phyloP scores from a whole-genome alignment of 2,797 vertebrate species.

The Rhincodon typus region DNA sequence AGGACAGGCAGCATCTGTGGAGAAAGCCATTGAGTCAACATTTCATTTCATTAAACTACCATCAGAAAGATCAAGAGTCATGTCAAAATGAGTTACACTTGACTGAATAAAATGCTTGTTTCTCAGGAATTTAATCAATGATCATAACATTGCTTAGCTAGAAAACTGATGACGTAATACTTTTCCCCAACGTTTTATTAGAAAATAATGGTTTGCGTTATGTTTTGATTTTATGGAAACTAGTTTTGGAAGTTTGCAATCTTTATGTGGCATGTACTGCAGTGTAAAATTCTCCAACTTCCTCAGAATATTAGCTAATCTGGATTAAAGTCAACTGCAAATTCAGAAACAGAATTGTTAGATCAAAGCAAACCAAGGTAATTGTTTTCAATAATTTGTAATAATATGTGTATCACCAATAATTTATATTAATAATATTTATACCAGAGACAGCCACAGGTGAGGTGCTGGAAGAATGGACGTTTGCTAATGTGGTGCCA shows the following conservation, averaged over 20 bases:
- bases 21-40: not conserved
- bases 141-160: not conserved
- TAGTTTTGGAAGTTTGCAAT: not conserved
- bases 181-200: not conserved
- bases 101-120: not conserved
- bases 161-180: not conserved
- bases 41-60: not conserved
- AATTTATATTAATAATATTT: too few species aligned
- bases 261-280: not conserved
- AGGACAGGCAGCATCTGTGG: not conserved
- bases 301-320: slow-evolving; percentile 18
- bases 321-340: not conserved
- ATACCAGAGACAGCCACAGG: too few species aligned
- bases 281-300: not conserved
- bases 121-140: not conserved
- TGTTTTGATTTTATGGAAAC: not conserved
- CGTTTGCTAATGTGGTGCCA: too few species aligned
- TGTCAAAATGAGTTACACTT: not conserved
- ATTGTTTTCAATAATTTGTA: not conserved
- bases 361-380: not conserved
- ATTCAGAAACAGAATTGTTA: not conserved
- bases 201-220: not conserved
- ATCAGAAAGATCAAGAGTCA: not conserved
- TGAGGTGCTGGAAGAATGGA: too few species aligned
- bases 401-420: too few species aligned